phyloP scores from a whole-genome alignment of 2,797 vertebrate species.

The Pseudotriccus pelzelni region DNA sequence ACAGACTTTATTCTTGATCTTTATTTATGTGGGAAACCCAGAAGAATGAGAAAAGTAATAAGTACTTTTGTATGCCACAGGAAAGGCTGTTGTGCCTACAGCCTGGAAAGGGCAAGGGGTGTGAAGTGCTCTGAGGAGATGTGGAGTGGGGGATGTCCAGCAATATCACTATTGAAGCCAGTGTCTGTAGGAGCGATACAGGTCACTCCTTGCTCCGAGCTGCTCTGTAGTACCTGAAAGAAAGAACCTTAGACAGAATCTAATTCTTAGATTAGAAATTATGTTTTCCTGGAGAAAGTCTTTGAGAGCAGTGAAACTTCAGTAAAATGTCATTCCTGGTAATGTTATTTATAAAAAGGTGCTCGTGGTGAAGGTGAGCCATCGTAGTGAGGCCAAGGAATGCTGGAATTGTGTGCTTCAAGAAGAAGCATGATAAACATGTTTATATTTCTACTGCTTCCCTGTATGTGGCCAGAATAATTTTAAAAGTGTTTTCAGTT shows the following conservation, averaged over 20 bases:
- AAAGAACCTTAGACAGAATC: neutral
- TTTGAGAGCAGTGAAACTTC: neutral
- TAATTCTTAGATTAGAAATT: neutral
- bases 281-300: neutral
- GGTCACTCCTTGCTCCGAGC: neutral
- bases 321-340: neutral
- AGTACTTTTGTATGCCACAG: neutral
- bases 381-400: neutral
- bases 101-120: neutral
- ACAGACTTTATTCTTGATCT: slow-evolving; percentile 24
- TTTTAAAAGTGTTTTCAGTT: neutral
- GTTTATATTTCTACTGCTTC: neutral
- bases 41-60: neutral
- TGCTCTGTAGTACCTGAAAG: neutral
- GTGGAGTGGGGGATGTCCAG: neutral
- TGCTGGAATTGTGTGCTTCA: neutral
- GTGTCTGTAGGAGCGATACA: neutral
- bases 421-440: neutral
- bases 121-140: neutral
- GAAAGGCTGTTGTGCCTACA: neutral
- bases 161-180: neutral
- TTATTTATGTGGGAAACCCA: slow-evolving; percentile 1
- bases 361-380: neutral
- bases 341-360: neutral
- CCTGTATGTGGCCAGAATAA: neutral